Evolutionary conservation across 2,888 invertebrate species (phyloP), one percentile per base, ranked within the genome.

Genomic region (Chelonus formosanus): DNA sequence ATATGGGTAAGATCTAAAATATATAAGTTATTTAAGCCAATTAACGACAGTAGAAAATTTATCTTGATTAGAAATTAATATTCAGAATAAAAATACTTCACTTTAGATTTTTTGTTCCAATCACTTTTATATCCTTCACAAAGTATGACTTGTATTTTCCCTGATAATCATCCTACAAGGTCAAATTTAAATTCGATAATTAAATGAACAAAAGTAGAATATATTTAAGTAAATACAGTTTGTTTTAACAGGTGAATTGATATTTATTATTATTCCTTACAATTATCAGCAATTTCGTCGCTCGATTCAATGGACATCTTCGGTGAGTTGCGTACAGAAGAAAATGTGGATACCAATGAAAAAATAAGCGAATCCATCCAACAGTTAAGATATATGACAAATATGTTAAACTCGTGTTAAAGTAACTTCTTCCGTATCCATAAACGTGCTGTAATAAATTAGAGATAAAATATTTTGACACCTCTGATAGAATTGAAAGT

Each of bases 281-380:
- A 80, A 86, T 84, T 56, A 89, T 81, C 35, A 89, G 80, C 58
- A 90, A 83, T 74, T 85, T 86, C 4, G 86, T 85, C 0, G 89
- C 89, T 40, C 83, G 76, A 35, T 73, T 76, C 58, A 89, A 79
- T 6, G 84, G 73, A 72, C 87, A 88, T 70, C 78, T 82, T 58
- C 76, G 79, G 73, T 88, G 87, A 5, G 88, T 89, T 43, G 85
- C 84, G 70, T 85, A 84, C 44, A 90, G 78, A 78, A 86, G 82
- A 76, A 87, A 85, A 54, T 87, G 85, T 1, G 88, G 89, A 78
- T 87, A 87, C 89, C 90, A 90, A 75, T 89, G 88, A 78, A 89
- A 89, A 60, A 89, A 80, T 44, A 90, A 84, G 32, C 89, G 84
- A 53, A 90, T 78, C 45, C 87, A 76, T 10, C 89, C 89, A 6